Evolutionary conservation across 2,797 vertebrate genomes (phyloP), one percentile per base, ranked within the genome.

Genomic region (Helarctos malayanus): DNA sequence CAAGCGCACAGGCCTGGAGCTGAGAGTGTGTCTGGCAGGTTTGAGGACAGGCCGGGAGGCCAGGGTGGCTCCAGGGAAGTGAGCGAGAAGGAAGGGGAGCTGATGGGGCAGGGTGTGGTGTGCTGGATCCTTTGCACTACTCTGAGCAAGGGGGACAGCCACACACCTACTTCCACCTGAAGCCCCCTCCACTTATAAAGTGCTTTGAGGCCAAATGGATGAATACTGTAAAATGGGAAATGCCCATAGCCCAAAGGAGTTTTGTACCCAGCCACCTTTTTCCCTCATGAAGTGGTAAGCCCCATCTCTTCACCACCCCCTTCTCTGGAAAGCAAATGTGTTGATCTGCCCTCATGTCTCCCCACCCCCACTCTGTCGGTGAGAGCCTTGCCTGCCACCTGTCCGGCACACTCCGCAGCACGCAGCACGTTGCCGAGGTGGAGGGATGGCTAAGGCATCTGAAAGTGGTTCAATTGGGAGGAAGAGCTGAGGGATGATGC

Each of bases 311-410:
- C 45, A 18, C 15, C 45, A 19, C 2, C 41, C 27, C 45, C 73
- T 52, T 35, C 1, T 54, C 38, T 54, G 78, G 76, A 92, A 75
- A 86, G 56, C 84, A 47, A 21, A 52, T 57, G 47, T 89, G 38
- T 84, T n/a, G 21, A 25, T 80, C 59, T 88, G 94, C 47, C 86
- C 57, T 71, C 14, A 0, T 16, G 80, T 35, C 32, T 19, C 89
- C 57, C 80, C 8, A 45, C 41, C 56, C 63, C 16, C 59, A 23
- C 27, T 57, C 90, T 97, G 75, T 92, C 61, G 91, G 78, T 19
- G 79, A 59, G 88, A 97, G 47, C 52, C 2, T 65, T 23, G 71
- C 80, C 91, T 88, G 86, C 73, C 86, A 25, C 57, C 80, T 94
- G 93, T 95, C 65, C 63, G 25, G 29, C 32, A 54, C 75, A 76